A percentile compares a stretch with the other conserved stretches of the same genome.
Conservation (phyloP, 2,113 vertebrate genomes). For the Labrus mixtus region DNA sequence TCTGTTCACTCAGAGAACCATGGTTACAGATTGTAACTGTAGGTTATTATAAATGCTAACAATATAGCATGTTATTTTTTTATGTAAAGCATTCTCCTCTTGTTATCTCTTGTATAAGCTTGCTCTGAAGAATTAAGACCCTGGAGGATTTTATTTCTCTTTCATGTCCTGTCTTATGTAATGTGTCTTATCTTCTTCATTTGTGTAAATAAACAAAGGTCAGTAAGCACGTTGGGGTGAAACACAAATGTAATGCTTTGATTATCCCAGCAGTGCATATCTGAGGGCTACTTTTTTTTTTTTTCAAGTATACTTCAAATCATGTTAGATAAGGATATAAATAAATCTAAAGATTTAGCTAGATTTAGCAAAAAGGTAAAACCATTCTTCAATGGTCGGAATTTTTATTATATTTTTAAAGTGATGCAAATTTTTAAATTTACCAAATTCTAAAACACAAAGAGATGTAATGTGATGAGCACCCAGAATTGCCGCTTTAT, state of each 20-base stretch:
- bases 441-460: too few relatives aligned
- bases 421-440: too few relatives aligned
- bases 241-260: conserved; percentile 6
- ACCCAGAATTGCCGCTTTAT: too few relatives aligned
- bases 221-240: background rate
- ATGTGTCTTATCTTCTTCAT: background rate
- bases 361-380: background rate
- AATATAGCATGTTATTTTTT: background rate
- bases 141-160: background rate
- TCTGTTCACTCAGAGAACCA: too few relatives aligned
- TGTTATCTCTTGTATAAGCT: background rate
- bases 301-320: conserved; percentile 4
- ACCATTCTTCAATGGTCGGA: background rate
- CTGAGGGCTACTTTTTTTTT: background rate
- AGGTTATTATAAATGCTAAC: background rate
- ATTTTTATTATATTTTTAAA: too few relatives aligned
- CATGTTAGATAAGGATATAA: background rate
- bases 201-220: conserved; percentile 5
- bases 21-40: too few relatives aligned
- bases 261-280: background rate
- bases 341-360: background rate
- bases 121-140: background rate
- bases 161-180: background rate
- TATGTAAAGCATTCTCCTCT: background rate
- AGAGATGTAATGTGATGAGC: too few relatives aligned